Conservation (phyloP, 2,113 vertebrate genomes). For the Periophthalmodon schlosseri region DNA sequence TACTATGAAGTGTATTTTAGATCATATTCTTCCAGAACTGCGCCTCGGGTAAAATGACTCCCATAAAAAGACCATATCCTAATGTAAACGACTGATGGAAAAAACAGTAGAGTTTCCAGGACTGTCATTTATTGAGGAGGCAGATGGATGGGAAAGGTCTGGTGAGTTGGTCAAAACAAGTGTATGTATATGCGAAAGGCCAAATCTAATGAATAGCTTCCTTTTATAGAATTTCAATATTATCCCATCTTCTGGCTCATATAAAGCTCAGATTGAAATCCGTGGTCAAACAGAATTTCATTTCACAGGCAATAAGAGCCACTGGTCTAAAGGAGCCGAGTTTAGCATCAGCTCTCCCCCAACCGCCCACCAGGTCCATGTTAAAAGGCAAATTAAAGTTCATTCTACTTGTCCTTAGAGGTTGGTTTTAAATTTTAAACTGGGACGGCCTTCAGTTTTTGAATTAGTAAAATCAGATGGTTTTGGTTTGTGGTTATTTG, state of each 20-base stretch:
- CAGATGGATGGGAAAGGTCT: not conserved
- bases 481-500: too few relatives aligned
- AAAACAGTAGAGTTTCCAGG: conserved; percentile 2
- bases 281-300: conserved; percentile 18
- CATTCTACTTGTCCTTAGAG: not conserved
- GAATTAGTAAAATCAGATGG: too few relatives aligned
- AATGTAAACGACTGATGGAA: not conserved
- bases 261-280: conserved; percentile 21
- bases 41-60: not conserved
- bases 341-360: not conserved
- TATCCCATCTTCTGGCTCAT: conserved; percentile 22
- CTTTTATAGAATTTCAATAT: conserved; percentile 41
- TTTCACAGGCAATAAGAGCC: conserved; percentile 35
- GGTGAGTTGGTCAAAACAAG: conserved; percentile 27
- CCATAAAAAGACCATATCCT: not conserved
- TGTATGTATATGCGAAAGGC: conserved; percentile 30
- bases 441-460: too few relatives aligned
- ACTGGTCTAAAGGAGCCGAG: not conserved
- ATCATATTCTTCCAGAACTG: not conserved
- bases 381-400: not conserved
- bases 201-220: conserved; percentile 43
- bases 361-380: not conserved
- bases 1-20: not conserved
- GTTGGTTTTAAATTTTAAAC: not conserved
- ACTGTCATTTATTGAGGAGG: not conserved